phyloP scores from a whole-genome alignment of 2,888 invertebrate genomes.

The Drosophila yooni region DNA sequence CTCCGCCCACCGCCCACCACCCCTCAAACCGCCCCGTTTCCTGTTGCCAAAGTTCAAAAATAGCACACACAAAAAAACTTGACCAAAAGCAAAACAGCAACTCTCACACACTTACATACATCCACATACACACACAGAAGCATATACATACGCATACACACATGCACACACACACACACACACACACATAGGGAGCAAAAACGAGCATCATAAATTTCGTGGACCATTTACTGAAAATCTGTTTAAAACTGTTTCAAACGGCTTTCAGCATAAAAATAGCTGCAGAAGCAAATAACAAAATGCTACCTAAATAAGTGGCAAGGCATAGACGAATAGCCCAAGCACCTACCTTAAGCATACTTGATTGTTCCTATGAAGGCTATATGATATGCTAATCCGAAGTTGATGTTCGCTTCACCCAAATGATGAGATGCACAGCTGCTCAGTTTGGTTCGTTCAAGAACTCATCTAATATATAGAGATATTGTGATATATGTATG shows the following conservation, averaged over 20 bases:
- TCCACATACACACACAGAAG: conserved; percentile 20
- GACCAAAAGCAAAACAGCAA: conserved; percentile 52
- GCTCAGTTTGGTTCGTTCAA: neutral
- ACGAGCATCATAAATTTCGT: conserved; percentile 66
- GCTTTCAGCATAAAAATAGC: conserved; percentile 53
- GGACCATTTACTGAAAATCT: conserved; percentile 52
- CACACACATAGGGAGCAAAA: conserved; percentile 50
- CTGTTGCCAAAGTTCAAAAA: conserved; percentile 68
- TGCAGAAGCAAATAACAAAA: conserved; percentile 20
- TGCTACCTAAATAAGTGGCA: conserved; percentile 6
- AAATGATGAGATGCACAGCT: neutral
- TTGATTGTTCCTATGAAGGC: neutral
- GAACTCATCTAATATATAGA: neutral
- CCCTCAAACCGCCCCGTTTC: conserved; percentile 46
- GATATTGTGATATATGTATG: neutral
- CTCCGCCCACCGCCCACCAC: neutral
- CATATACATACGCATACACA: conserved; percentile 23
- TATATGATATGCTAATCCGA: neutral
- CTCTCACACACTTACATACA: conserved; percentile 17
- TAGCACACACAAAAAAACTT: conserved; percentile 54
- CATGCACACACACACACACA: neutral
- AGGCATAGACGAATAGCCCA: conserved; percentile 49
- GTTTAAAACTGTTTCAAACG: conserved; percentile 67
- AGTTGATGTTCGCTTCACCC: neutral
- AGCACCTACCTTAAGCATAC: conserved; percentile 22